Percentiles rank a stretch among this genome's conserved stretches.
Conservation (phyloP, 2,797 vertebrate genomes). For the Pterois miles region DNA sequence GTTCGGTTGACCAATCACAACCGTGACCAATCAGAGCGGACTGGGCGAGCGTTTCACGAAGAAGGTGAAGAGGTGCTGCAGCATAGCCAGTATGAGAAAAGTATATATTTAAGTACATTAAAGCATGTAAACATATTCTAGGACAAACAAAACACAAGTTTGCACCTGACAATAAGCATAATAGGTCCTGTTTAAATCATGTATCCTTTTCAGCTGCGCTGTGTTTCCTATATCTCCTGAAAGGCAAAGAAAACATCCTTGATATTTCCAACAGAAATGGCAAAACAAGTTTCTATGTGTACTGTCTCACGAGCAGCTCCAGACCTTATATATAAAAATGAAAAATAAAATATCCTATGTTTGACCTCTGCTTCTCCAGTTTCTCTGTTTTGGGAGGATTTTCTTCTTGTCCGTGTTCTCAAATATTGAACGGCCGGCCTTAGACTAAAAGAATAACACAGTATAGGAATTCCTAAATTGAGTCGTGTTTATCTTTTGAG, state of each 20-base stretch:
- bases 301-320: slow-evolving; percentile 30
- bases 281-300: slow-evolving; percentile 21
- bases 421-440: slow-evolving; percentile 48
- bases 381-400: slow-evolving; percentile 41
- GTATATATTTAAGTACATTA: too few species aligned
- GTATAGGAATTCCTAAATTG: slow-evolving; percentile 53
- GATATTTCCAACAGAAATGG: slow-evolving; percentile 15
- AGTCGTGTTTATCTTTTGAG: slow-evolving; percentile 52
- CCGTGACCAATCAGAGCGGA: too few species aligned
- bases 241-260: slow-evolving; percentile 23
- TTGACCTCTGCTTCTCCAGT: slow-evolving; percentile 41
- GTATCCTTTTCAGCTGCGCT: neutral
- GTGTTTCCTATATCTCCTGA: neutral
- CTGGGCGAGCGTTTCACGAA: too few species aligned
- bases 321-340: slow-evolving; percentile 37
- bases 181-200: neutral
- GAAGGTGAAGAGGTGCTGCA: too few species aligned
- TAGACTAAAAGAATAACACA: slow-evolving; percentile 46
- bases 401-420: slow-evolving; percentile 30
- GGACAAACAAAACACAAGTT: too few species aligned
- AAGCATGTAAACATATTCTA: too few species aligned
- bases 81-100: too few species aligned
- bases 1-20: too few species aligned
- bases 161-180: too few species aligned
- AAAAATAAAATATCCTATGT: slow-evolving; percentile 57